Base-by-base conservation (phyloP, 2,113 vertebrate species). In the Murina feae region DNA sequence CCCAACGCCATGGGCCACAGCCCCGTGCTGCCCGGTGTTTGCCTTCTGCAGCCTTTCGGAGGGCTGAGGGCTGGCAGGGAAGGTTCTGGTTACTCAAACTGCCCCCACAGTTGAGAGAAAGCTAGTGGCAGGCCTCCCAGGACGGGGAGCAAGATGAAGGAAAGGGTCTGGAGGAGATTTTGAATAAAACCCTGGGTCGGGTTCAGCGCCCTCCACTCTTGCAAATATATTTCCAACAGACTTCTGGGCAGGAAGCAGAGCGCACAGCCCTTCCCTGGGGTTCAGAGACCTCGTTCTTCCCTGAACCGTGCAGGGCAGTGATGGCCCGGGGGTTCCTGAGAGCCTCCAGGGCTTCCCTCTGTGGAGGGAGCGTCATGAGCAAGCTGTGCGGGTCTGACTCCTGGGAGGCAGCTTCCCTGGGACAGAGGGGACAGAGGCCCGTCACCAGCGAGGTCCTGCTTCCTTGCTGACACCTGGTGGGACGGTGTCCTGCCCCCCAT, bases 21-120 rank as follows among this genome's bases (percentile, higher is more conserved):
- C 2, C 63, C 51, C 0, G 69, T 18, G 12, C 16, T 25, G 42
- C 6, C 9, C 13, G 23, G 8, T 0, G 2, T 20, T 0, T 0
- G 0, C 37, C 51, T 75, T 23, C 17, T 2, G 7, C 20, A 5
- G 32, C 58, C 55, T 39, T 83, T 74, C 60, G 2, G 5, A 3
- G 68, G 68, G 69, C 5, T 18, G 5, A 2, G 63, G 68, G 75
- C 5, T 18, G 13, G 18, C 17, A 10, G 37, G 35, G n/a, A 10
- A 47, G 37, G 10, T 28, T 32, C 53, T 13, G 2, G 11, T 18
- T 83, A 7, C 39, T 82, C 63, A 1, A 14, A 16, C 51, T n/a
- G 65, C 44, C 47, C 18, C 32, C 39, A 17, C 10, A 9, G 28
- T 16, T 3, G 7, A 20, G 65, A 16, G 32, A 28, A 71, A 35